Evolutionary conservation across 2,113 vertebrate genomes (phyloP).

Genomic region (Tamias sibiricus): DNA sequence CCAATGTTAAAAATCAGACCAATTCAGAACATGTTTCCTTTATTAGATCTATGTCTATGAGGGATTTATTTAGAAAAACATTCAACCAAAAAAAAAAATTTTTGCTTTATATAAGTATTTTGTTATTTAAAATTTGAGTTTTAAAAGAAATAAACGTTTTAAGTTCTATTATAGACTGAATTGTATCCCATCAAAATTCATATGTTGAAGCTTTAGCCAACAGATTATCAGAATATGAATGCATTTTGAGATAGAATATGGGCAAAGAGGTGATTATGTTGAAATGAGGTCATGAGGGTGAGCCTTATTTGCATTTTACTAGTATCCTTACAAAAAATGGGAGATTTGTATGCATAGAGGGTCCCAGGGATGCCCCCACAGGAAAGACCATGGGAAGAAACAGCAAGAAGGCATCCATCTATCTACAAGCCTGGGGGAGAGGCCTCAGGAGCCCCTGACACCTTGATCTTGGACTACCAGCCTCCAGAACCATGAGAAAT

Average conservation of each 20-base stretch:
- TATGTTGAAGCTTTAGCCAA: background rate
- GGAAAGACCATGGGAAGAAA: background rate
- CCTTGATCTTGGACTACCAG: background rate
- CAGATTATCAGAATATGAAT: background rate
- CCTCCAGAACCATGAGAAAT: background rate
- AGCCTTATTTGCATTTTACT: background rate
- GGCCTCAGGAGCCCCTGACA: background rate
- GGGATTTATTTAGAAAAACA: background rate
- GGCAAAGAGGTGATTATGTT: background rate
- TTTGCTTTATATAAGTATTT: background rate
- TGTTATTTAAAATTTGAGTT: background rate
- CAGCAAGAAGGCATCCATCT: background rate
- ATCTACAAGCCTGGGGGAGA: background rate
- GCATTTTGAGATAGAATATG: background rate
- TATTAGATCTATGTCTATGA: background rate
- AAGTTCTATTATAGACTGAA: background rate
- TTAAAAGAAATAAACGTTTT: background rate
- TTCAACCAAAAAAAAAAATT: background rate
- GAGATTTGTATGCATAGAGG: background rate
- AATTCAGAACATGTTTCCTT: background rate
- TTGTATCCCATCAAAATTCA: background rate
- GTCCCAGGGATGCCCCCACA: background rate
- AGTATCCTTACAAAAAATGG: background rate
- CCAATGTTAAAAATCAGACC: background rate
- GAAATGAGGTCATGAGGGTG: background rate